Evolutionary conservation across 1,140 invertebrate genomes (phyloP), one percentile per base, ranked within the genome.

Genomic region (Drosophila serrata): DNA sequence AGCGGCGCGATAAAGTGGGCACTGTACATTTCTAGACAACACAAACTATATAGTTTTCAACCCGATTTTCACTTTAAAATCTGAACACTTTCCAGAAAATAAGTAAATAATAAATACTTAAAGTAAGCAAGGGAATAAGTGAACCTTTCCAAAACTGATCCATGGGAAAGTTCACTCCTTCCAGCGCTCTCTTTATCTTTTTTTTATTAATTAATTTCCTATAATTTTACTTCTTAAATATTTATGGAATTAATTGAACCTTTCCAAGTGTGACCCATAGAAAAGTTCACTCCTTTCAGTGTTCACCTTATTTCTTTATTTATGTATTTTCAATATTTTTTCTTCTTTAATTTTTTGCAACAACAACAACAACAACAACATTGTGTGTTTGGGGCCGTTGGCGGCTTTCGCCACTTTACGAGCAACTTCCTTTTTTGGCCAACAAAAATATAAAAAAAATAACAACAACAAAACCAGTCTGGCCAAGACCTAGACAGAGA

Each of bases 361-460:
- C n/a, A n/a, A n/a, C n/a, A n/a, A 37, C 67, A 43, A 61, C 64
- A 75, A 53, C 17, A 53, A 53, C 49, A 33, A 51, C 29, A 53
- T 24, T 73, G 57, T 75, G 79, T 68, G 61, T 76, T 79, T 61
- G 69, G 57, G 55, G 69, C 60, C 55, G 67, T 72, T 64, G 67
- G 80, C 63, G 77, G 84, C 84, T 87, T 87, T 87, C 84, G 84
- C 84, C 84, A 88, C 84, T 88, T 84, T 79, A 88, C 80, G 80
- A 88, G 84, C 84, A 63, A 88, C 86, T 81, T 87, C 86, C 84
- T 87, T 87, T 87, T 87, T 87, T 88, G 73, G 85, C 85, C 76
- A 61, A 55, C 19, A 35, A 35, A 35, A 74, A 53, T 13, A 33
- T 5, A 33, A 17, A 19, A 19, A 75, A 62, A 45, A n/a, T n/a